Base-by-base conservation (phyloP, 2,888 invertebrate species). In the Ptychoptera albimana region DNA sequence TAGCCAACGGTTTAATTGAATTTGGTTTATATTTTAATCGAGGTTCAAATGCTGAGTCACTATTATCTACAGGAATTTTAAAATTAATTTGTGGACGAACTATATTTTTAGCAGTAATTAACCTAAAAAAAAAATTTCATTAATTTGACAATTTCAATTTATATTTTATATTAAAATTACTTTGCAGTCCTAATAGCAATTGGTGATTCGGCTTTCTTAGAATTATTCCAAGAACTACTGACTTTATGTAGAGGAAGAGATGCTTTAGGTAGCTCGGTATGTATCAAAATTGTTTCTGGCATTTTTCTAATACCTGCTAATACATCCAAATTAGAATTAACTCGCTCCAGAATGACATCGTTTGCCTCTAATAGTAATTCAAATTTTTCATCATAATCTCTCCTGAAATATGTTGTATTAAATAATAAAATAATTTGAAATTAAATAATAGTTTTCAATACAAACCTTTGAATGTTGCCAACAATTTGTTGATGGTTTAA, bases 11-110 rank as follows among this genome's bases (percentile, higher is more conserved):
- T 57, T 82, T 84, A 10, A 87, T 58, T 8, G 83, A 80, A 67
- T 96, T 87, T 0, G 91, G 93, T 60, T 96, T 96, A 29, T 83
- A 78, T 41, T 74, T 80, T 41, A 96, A 77, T 53, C 76, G 73
- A 0, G 94, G 94, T 42, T 78, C 69, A 76, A 93, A 96, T 1
- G 91, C 77, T 6, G 61, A 61, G 2, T 72, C 64, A 3, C 78
- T 76, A 58, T 96, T 96, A 58, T 93, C 87, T 30, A 93, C 75
- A 51, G 81, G 76, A 51, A 84, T 83, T 56, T 81, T 82, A 58
- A 94, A 96, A 50, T 73, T 73, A 13, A 82, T 64, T 62, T 96
- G 96, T 1, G 94, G 93, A 44, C 88, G 72, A 14, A 74, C 69
- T 46, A 86, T 73, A 60, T 83, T 81, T 58, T 78, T 79, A 0